Evolutionary conservation across 2,113 vertebrate genomes (phyloP).

Genomic region (Laterallus jamaicensis): DNA sequence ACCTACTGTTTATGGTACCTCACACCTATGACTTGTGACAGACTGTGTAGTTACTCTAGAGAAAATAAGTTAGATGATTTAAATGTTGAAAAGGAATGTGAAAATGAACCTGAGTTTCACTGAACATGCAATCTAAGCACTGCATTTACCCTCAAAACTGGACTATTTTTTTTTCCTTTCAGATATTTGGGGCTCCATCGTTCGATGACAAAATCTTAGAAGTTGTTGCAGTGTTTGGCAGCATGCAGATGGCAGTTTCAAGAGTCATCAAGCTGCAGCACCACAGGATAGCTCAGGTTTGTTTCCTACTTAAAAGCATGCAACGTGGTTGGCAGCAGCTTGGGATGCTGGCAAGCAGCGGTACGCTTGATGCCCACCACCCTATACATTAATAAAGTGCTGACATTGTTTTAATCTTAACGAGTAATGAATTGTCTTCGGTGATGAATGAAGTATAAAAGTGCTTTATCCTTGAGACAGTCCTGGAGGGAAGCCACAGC

Average conservation of each 20-base stretch:
- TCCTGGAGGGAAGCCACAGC: slow-evolving; percentile 9
- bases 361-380: background rate
- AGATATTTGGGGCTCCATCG: slow-evolving; percentile 97
- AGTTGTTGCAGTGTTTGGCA: slow-evolving; percentile 96
- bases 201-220: slow-evolving; percentile 98
- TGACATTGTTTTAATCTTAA: slow-evolving; percentile 4
- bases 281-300: slow-evolving; percentile 96
- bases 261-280: slow-evolving; percentile 97
- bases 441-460: slow-evolving; percentile 8
- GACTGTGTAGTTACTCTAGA: background rate
- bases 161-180: slow-evolving; percentile 23
- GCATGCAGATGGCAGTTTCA: slow-evolving; percentile 98
- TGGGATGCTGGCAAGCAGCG: background rate
- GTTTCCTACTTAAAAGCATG: background rate
- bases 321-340: background rate
- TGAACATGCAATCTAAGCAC: background rate
- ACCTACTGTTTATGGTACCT: background rate
- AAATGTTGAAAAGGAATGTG: background rate
- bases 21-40: background rate
- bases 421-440: background rate
- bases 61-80: background rate
- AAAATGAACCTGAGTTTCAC: background rate
- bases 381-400: background rate
- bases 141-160: background rate
- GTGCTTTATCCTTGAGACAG: background rate